Percentiles rank a stretch among this genome's conserved stretches.
phyloP scores from a whole-genome alignment of 1,140 invertebrate genomes.

The Diorhabda elongata region DNA sequence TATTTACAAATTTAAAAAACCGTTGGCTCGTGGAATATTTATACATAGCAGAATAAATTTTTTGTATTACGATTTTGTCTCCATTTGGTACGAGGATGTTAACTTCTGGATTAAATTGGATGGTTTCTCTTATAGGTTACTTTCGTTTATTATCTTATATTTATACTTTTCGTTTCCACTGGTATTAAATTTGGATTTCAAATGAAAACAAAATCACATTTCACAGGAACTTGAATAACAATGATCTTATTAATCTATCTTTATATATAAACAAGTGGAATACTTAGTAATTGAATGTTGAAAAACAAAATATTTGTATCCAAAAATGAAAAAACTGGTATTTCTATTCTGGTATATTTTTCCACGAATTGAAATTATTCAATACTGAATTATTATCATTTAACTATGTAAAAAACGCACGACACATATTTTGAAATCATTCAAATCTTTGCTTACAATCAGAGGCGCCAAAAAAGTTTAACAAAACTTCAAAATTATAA shows the following conservation, averaged over 20 bases:
- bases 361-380: no score
- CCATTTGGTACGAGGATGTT: background rate
- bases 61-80: background rate
- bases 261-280: background rate
- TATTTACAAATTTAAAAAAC: slow-evolving; percentile 21
- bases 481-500: no score
- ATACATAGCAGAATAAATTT: background rate
- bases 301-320: no score
- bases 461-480: no score
- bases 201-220: background rate
- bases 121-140: background rate
- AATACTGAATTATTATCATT: no score
- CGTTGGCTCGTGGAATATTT: background rate
- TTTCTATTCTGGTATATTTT: no score
- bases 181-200: background rate
- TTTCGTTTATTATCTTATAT: slow-evolving; percentile 5
- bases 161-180: background rate
- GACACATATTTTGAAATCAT: no score
- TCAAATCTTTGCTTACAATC: no score
- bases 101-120: background rate
- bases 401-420: no score
- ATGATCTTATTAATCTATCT: background rate
- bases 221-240: background rate
- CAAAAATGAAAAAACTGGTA: no score
- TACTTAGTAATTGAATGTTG: background rate